phyloP scores from a whole-genome alignment of 1,140 invertebrate genomes.

The Carposina sasakii region DNA sequence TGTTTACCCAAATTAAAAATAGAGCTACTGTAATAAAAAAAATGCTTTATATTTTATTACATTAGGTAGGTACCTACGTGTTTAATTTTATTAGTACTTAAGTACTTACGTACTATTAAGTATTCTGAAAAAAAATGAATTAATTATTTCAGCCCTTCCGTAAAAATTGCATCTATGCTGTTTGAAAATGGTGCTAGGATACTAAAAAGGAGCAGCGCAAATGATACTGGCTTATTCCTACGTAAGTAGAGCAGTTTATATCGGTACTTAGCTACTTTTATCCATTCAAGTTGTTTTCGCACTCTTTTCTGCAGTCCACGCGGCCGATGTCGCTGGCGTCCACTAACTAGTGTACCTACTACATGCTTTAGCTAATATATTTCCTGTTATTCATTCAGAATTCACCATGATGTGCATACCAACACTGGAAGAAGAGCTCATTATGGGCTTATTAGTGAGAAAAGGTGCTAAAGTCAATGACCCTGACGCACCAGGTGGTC shows the following conservation, averaged over 20 bases:
- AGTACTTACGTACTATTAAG: no score
- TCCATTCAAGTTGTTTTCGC: no score
- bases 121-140: no score
- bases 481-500: conserved; percentile 42
- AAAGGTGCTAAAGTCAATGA: conserved; percentile 55
- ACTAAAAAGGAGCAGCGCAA: conserved; percentile 31
- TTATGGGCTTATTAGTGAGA: conserved; percentile 39
- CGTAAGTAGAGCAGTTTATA: conserved; percentile 43
- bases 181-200: conserved; percentile 48
- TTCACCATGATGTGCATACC: conserved; percentile 58
- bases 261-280: background rate
- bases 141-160: conserved; percentile 45
- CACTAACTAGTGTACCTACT: no score
- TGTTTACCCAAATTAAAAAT: no score
- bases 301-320: no score
- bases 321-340: no score
- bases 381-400: conserved; percentile 40
- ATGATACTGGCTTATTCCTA: conserved; percentile 55
- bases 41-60: no score
- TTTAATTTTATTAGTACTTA: no score
- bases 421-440: conserved; percentile 41
- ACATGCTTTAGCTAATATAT: no score
- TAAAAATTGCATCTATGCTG: conserved; percentile 38
- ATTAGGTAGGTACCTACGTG: no score
- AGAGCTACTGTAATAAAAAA: no score